Evolutionary conservation across 2,888 invertebrate species (phyloP).

Genomic region (Melanostoma scalare): DNA sequence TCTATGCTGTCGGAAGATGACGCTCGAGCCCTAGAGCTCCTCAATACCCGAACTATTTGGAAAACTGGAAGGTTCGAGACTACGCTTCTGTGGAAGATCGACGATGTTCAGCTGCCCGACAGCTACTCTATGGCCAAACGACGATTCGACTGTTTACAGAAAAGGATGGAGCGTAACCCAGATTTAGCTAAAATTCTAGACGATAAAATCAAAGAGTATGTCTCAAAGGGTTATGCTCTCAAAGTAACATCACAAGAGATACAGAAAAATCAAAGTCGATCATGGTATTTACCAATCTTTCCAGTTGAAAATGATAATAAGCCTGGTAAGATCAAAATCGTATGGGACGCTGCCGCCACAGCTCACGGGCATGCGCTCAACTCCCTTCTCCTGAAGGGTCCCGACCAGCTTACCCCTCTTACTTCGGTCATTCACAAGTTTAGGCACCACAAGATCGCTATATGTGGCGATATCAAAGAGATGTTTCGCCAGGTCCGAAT

Average conservation of each 20-base stretch:
- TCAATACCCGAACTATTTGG: conserved; percentile 31
- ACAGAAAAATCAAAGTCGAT: conserved; percentile 2
- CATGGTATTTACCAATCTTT: conserved; percentile 75
- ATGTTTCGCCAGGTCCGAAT: conserved; percentile 71
- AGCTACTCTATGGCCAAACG: conserved; percentile 59
- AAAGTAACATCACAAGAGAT: conserved; percentile 59
- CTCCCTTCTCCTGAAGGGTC: conserved; percentile 73
- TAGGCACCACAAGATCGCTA: conserved; percentile 75
- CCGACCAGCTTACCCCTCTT: conserved; percentile 76
- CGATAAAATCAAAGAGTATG: conserved; percentile 59
- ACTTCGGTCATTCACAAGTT: conserved; percentile 77
- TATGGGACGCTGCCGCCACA: conserved; percentile 75
- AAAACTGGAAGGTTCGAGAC: conserved; percentile 54
- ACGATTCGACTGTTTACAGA: conserved; percentile 64
- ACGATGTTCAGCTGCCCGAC: conserved; percentile 45
- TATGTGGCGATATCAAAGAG: conserved; percentile 74
- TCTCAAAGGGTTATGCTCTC: conserved; percentile 70
- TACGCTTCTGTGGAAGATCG: conserved; percentile 73
- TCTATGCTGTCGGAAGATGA: conserved; percentile 32
- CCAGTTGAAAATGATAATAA: conserved; percentile 74
- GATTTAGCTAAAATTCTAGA: conserved; percentile 38
- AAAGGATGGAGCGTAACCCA: conserved; percentile 41
- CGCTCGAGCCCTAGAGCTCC: conserved; percentile 18
- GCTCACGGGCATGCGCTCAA: neutral
- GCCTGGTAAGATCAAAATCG: conserved; percentile 74